A percentile compares a stretch with the other conserved stretches of the same genome.
These are phyloP conservation scores for Polylopha cassiicola DNA, from an alignment of 2,888 invertebrate genomes.

Conservation along the genomic window DNA sequence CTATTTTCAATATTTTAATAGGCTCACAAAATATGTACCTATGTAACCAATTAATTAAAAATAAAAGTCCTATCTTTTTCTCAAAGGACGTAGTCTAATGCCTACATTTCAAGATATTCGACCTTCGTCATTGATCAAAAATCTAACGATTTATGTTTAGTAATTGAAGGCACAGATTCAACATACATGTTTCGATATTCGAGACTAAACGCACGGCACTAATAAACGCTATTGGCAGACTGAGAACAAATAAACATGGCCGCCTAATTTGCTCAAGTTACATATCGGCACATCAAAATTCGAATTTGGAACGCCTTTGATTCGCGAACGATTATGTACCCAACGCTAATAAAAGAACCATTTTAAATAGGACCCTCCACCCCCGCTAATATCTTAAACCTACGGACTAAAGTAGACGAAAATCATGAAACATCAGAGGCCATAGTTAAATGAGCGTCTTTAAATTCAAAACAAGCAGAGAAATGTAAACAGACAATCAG, in stretches of 20 bases:
- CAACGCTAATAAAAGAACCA: constrained; percentile 53
- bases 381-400: constrained; percentile 24
- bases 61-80: no score
- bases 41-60: no score
- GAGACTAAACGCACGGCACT: neutral
- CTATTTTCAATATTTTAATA: no score
- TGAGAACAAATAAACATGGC: constrained; percentile 43
- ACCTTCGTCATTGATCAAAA: no score
- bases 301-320: constrained; percentile 56
- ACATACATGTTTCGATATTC: neutral
- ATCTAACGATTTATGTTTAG: no score
- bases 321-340: constrained; percentile 58
- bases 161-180: no score
- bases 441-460: constrained; percentile 51
- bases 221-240: constrained; percentile 22
- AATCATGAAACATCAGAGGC: constrained; percentile 34
- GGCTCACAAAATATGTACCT: no score
- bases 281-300: constrained; percentile 50
- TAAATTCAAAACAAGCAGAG: constrained; percentile 66
- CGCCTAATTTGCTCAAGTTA: constrained; percentile 52
- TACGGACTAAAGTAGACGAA: constrained; percentile 27
- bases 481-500: constrained; percentile 75
- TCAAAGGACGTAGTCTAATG: no score
- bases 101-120: no score
- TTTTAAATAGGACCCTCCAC: constrained; percentile 42